These are phyloP conservation scores for Noturus placidus DNA, from an alignment of 2,113 vertebrate genomes.

Conservation along the genomic window DNA sequence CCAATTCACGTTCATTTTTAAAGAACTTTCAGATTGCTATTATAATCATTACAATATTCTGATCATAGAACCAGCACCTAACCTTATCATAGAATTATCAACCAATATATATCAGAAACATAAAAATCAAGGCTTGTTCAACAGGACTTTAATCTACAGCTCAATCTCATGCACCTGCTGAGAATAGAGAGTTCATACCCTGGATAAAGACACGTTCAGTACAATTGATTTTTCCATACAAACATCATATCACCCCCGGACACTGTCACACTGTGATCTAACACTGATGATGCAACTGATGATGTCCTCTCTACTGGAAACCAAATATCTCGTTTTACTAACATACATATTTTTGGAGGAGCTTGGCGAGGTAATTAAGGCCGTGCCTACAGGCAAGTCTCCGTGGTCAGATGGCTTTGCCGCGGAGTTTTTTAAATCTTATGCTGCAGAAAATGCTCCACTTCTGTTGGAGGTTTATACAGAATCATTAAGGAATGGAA, in stretches of 20 bases:
- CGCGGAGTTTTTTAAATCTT: too few relatives aligned
- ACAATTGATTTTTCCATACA: constrained; percentile 40
- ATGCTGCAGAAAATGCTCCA: too few relatives aligned
- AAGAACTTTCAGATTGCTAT: not conserved
- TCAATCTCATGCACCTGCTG: constrained; percentile 20
- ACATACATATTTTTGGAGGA: constrained; percentile 5
- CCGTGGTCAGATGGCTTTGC: too few relatives aligned
- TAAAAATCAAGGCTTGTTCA: not conserved
- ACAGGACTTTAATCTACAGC: constrained; percentile 6
- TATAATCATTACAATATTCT: not conserved
- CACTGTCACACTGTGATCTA: constrained; percentile 19
- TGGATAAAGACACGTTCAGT: constrained; percentile 28
- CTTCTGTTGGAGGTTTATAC: too few relatives aligned
- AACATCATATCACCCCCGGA: constrained; percentile 33
- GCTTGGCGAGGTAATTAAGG: too few relatives aligned
- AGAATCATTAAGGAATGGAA: too few relatives aligned
- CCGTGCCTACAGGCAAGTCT: too few relatives aligned
- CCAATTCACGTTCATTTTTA: not conserved
- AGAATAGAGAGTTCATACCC: constrained; percentile 11
- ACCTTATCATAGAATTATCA: not conserved
- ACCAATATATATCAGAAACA: not conserved
- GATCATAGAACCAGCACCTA: not conserved
- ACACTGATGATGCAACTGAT: constrained; percentile 37
- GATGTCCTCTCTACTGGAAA: constrained; percentile 50
- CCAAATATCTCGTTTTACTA: not conserved